Base-by-base conservation (phyloP, 2,888 invertebrate genomes). In the Ectemnius continuus region DNA sequence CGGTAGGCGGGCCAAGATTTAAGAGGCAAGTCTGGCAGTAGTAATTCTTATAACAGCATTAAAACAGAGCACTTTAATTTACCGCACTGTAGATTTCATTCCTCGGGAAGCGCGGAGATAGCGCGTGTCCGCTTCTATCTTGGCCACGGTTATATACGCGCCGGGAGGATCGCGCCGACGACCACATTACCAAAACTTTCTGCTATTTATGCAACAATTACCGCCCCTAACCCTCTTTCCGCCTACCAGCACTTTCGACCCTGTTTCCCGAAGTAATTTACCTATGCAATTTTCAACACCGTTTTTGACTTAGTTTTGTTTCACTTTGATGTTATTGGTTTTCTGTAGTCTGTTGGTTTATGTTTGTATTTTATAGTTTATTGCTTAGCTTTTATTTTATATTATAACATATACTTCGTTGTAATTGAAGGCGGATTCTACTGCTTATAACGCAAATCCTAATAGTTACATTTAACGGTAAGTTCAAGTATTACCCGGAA, bases 21-120 rank as follows among this genome's bases (percentile, higher is more conserved):
- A 80, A 82, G 82, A 85, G 83, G 76, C 82, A 81, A 81, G 80
- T 65, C 73, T 74, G 79, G 80, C 85, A 82, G 88, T 84, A 85
- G 88, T 88, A 88, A 88, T 88, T 88, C 88, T 87, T 87, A 87
- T 88, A 88, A 88, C 88, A 87, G 87, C 87, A 87, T 88, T 89
- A 88, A 88, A 89, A 89, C 88, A 84, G 87, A 87, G 87, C 87
- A 87, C 87, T 87, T 88, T 88, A 88, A 88, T 89, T 89, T 89
- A 88, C 88, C 89, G 89, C 89, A 88, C 89, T 88, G 88, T 88
- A 87, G 88, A 88, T 88, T 88, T 88, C 88, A 85, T 89, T 88
- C 87, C 87, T 83, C 74, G 70, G 61, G 36, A 36, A 36, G 67
- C 73, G 60, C 75, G 16, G 5, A 61, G 70, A 78, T 75, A 73